A percentile compares a stretch with the other conserved stretches of the same genome.
Conservation (phyloP, 2,113 vertebrate species). For the Antechinus flavipes region DNA sequence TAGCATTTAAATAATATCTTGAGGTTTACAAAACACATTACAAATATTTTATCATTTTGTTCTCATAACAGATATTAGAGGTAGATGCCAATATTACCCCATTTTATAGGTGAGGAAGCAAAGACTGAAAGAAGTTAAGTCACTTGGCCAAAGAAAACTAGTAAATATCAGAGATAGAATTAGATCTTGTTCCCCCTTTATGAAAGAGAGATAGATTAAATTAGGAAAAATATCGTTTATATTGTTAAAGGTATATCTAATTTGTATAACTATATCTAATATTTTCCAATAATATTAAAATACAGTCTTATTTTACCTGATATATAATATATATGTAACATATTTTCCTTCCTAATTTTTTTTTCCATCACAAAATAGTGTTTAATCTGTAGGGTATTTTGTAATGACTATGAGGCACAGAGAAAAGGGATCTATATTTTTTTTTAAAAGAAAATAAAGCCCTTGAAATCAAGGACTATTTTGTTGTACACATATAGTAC, state of each 20-base stretch:
- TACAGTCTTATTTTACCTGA: too few relatives aligned
- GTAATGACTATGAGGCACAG: neutral
- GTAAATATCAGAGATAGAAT: neutral
- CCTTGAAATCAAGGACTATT: neutral
- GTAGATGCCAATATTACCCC: neutral
- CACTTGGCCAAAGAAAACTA: neutral
- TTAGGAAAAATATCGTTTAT: neutral
- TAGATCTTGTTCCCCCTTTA: neutral
- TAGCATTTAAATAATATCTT: neutral
- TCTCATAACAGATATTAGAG: neutral
- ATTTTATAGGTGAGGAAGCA: neutral
- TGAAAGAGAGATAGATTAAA: neutral
- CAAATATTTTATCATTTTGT: neutral
- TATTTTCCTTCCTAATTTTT: neutral
- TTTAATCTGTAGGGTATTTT: neutral
- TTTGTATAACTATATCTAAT: too few relatives aligned
- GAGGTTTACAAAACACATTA: neutral
- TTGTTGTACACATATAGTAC: neutral
- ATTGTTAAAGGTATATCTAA: neutral
- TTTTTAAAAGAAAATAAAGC: neutral
- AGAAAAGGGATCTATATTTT: neutral
- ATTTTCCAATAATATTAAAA: too few relatives aligned
- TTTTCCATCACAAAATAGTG: neutral
- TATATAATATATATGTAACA: too few relatives aligned
- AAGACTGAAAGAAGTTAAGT: neutral